Evolutionary conservation across 2,797 vertebrate genomes (phyloP).

Genomic region (Harpagifer antarcticus): DNA sequence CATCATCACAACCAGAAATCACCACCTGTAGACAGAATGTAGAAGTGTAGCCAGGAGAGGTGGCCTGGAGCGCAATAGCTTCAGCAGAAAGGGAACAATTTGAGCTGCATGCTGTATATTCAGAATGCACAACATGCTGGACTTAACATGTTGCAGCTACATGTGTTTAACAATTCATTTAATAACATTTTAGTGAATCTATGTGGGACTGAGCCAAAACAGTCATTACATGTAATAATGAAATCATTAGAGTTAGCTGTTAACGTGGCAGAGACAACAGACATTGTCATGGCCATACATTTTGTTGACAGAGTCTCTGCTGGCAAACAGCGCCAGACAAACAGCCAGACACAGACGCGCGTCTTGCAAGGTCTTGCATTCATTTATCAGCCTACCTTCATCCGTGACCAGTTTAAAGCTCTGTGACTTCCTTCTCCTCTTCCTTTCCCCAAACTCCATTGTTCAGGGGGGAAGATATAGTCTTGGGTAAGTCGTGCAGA

Average conservation of each 20-base stretch:
- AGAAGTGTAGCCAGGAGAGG: constrained; percentile 60
- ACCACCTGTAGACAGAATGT: constrained; percentile 83
- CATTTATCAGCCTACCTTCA: constrained; percentile 87
- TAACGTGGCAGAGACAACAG: constrained; percentile 37
- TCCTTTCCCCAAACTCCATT: constrained; percentile 97
- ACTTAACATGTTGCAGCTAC: not conserved
- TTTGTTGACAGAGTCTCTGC: constrained; percentile 76
- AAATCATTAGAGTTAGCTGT: constrained; percentile 11
- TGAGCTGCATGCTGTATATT: constrained; percentile 6
- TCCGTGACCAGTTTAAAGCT: constrained; percentile 97
- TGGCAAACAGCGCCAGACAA: constrained; percentile 75
- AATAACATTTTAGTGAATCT: constrained; percentile 14
- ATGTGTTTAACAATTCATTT: constrained; percentile 14
- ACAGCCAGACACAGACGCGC: constrained; percentile 76
- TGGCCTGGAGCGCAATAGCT: constrained; percentile 24
- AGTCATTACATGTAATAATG: constrained; percentile 9
- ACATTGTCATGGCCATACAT: constrained; percentile 70
- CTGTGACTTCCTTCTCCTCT: constrained; percentile 96
- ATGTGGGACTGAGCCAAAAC: not conserved
- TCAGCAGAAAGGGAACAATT: constrained; percentile 51
- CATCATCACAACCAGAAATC: constrained; percentile 69
- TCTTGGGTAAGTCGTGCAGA: constrained; percentile 43
- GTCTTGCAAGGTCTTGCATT: constrained; percentile 64
- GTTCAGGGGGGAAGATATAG: constrained; percentile 51
- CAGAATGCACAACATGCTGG: constrained; percentile 29